Evolutionary conservation across 1,140 invertebrate genomes (phyloP), one percentile per base, ranked within the genome.

Genomic region (Drosophila micromelanica): DNA sequence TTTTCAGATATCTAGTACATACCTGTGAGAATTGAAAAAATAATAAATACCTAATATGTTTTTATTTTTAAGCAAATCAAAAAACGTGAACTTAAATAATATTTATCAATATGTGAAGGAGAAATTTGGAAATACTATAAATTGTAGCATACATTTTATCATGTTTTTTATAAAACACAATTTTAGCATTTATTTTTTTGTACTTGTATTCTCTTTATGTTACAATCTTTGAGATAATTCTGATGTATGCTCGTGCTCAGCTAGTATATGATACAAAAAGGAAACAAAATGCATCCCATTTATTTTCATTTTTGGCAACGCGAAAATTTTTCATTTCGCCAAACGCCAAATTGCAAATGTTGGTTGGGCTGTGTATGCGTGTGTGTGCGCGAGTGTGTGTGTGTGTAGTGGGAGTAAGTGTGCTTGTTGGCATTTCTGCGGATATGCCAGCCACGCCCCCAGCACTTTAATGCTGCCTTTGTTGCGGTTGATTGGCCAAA

Each of bases 401-500:
- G 27, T 32, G 13, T 57, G 35, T 8, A 15, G 6, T 27, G 37
- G 23, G 27, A 52, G 65, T 11, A 17, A 51, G 49, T 51, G 52
- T 56, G 54, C 12, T 20, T 57, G 42, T 32, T 45, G 55, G 13
- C 27, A 15, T 45, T 59, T 40, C 2, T 38, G 42, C 27, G 54
- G 63, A 20, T 62, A 48, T 40, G 42, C 13, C 13, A 40, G 15
- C 20, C 45, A 60, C 49, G 13, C 52, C 13, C 62, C 46, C 3
- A 46, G 54, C 69, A 17, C 32, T 35, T 63, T 35, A 59, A 51
- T 45, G 38, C 59, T 15, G 49, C 48, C 57, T 55, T 56, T 76
- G 46, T 72, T 64, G 78, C 57, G 78, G 77, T 80, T 80, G 72
- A 80, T 80, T 80, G 78, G 65, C 65, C 77, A 80, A 80, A 80